A percentile compares a stretch with the other conserved stretches of the same genome.
Conservation (phyloP, 2,888 invertebrate species). For the Perithous albicinctus region DNA sequence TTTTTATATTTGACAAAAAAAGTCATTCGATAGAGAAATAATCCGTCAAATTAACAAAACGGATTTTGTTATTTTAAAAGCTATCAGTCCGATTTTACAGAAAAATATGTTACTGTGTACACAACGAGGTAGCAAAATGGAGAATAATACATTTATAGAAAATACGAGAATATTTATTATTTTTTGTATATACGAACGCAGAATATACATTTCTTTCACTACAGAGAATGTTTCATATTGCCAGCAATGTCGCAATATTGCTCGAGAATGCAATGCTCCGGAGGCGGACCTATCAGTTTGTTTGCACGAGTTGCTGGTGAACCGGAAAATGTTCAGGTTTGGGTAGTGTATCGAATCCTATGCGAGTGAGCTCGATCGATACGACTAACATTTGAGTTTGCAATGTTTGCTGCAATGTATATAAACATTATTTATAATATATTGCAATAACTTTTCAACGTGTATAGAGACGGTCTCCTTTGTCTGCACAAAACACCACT, state of each 20-base stretch:
- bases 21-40: too few species aligned
- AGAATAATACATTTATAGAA: too few species aligned
- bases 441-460: conserved; percentile 26
- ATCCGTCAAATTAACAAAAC: too few species aligned
- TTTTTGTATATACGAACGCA: too few species aligned
- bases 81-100: too few species aligned
- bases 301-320: neutral
- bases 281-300: conserved; percentile 6
- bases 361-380: conserved; percentile 39
- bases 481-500: neutral
- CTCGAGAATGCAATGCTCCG: conserved; percentile 12
- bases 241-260: neutral
- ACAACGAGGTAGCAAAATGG: too few species aligned
- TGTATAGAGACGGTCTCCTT: neutral
- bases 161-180: too few species aligned
- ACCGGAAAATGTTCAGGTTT: conserved; percentile 1
- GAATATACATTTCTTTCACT: neutral
- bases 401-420: conserved; percentile 20
- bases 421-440: conserved; percentile 40
- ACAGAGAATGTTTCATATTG: neutral
- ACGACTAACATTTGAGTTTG: conserved; percentile 53
- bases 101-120: too few species aligned
- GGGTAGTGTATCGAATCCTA: neutral
- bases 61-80: too few species aligned
- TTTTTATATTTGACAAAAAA: too few species aligned